These are phyloP conservation scores for Cinara cedri DNA, from an alignment of 2,888 invertebrate species.

Conservation along the genomic window DNA sequence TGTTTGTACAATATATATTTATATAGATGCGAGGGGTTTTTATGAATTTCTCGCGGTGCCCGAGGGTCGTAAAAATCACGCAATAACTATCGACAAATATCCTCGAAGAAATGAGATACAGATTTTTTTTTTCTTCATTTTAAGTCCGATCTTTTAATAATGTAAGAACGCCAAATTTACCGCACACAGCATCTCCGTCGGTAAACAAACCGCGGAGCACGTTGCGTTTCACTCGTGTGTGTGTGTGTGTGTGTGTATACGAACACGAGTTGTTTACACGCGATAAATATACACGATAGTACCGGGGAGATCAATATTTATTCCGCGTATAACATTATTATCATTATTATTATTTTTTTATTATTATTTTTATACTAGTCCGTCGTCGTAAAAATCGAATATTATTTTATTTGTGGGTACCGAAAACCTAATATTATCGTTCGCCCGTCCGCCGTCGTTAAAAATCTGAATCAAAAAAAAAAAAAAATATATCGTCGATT, in stretches of 20 bases:
- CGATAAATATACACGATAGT: no score
- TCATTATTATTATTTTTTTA: not conserved
- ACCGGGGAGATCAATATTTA: not conserved
- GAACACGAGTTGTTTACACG: not conserved
- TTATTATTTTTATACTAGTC: not conserved
- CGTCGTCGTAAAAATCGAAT: not conserved
- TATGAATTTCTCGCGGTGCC: not conserved
- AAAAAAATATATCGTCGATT: not conserved
- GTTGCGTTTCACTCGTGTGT: not conserved
- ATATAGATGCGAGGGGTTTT: slow-evolving; percentile 15
- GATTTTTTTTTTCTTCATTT: not conserved
- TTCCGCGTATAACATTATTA: not conserved
- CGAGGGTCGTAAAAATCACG: slow-evolving; percentile 35
- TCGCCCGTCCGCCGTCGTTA: not conserved
- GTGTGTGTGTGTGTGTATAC: no score
- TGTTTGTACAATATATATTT: slow-evolving; percentile 11
- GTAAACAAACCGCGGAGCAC: not conserved
- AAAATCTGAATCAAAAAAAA: not conserved
- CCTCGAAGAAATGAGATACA: slow-evolving; percentile 5
- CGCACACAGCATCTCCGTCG: no score
- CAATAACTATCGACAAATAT: not conserved
- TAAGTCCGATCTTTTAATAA: not conserved
- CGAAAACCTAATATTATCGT: not conserved
- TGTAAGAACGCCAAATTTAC: not conserved
- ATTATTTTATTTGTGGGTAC: not conserved